These are phyloP conservation scores for Palythoa heliodiscus DNA, from an alignment of 92 coral and sea anemone species.

Conservation along the genomic window DNA sequence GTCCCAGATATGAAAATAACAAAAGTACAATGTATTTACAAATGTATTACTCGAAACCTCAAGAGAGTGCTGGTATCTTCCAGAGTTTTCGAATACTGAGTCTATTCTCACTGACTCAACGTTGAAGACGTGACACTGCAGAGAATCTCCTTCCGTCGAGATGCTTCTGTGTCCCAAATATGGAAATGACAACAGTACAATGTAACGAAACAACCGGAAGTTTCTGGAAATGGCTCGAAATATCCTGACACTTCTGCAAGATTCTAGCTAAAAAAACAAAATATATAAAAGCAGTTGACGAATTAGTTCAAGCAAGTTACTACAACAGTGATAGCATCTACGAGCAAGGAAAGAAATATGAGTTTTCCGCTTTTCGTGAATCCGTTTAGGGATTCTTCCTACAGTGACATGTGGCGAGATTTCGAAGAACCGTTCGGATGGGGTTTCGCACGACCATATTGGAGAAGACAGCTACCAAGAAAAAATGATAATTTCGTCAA, in stretches of 20 bases:
- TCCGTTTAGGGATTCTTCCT: slow-evolving; percentile 6
- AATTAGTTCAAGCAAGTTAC: not conserved
- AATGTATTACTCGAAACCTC: slow-evolving; percentile 1
- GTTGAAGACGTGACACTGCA: slow-evolving; percentile 1
- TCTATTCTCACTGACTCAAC: not conserved
- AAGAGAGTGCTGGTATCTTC: not conserved
- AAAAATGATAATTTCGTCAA: not conserved
- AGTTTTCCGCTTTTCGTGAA: slow-evolving; percentile 5
- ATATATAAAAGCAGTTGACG: slow-evolving; percentile 6
- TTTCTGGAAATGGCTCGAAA: not conserved
- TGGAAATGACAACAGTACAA: not conserved
- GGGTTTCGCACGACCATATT: slow-evolving; percentile 14
- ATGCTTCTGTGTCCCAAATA: slow-evolving; percentile 28
- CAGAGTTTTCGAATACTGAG: slow-evolving; percentile 9
- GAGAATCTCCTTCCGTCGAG: slow-evolving; percentile 39
- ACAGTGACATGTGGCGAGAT: slow-evolving; percentile 6
- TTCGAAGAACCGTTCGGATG: not conserved
- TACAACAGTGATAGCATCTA: not conserved
- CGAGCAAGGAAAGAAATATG: not conserved
- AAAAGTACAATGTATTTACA: no score
- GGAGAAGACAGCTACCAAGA: not conserved
- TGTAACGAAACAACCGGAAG: slow-evolving; percentile 27
- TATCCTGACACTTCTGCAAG: not conserved
- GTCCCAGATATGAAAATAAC: slow-evolving; percentile 38
- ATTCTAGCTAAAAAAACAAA: not conserved